Percentiles rank a stretch among this genome's conserved stretches.
phyloP scores from a whole-genome alignment of 2,888 invertebrate species.

The Drosophila hamatofila region DNA sequence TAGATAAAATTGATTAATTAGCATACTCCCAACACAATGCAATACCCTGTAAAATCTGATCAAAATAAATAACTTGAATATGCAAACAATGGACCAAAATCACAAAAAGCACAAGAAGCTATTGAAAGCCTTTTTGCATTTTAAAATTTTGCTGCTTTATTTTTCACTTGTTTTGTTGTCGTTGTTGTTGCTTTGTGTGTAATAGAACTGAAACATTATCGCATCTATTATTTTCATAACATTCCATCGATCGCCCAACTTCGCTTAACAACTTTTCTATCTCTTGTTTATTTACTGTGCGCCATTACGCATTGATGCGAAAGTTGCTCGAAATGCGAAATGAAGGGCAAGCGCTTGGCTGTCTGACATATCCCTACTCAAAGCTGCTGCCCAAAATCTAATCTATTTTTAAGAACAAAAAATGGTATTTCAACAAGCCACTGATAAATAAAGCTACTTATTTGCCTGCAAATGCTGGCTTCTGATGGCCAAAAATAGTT shows the following conservation, averaged over 20 bases:
- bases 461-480: not conserved
- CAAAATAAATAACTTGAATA: constrained; percentile 11
- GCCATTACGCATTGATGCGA: constrained; percentile 28
- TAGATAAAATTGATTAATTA: not conserved
- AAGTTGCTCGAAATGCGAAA: not conserved
- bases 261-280: constrained; percentile 7
- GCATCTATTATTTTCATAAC: constrained; percentile 47
- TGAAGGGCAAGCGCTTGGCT: not conserved
- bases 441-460: constrained; percentile 10
- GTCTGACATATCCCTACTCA: constrained; percentile 7
- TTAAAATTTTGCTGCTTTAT: constrained; percentile 10
- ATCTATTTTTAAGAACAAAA: constrained; percentile 36
- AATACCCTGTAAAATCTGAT: not conserved
- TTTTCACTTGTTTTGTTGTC: not conserved
- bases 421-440: constrained; percentile 12
- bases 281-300: constrained; percentile 9
- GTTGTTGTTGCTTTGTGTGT: constrained; percentile 4
- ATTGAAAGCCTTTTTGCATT: not conserved
- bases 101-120: not conserved
- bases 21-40: rapidly evolving
- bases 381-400: constrained; percentile 17
- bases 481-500: constrained; percentile 29
- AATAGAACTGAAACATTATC: constrained; percentile 29
- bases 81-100: constrained; percentile 15
- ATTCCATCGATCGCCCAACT: constrained; percentile 37